These are phyloP conservation scores for Ptyas mucosa DNA, from an alignment of 2,113 vertebrate species.

Conservation along the genomic window DNA sequence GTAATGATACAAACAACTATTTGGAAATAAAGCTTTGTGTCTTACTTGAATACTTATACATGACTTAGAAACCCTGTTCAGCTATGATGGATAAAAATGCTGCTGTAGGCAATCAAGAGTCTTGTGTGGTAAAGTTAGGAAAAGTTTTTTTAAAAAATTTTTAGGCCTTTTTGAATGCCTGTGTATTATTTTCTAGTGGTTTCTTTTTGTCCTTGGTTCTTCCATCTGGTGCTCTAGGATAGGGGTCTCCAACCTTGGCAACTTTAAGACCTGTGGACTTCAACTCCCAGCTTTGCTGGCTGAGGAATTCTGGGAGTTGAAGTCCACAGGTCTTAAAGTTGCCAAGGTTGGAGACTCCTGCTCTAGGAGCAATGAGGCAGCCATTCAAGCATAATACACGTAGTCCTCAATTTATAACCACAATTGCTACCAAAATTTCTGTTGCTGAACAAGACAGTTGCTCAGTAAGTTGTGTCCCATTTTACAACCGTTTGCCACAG, in stretches of 20 bases:
- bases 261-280: too few relatives aligned
- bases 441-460: neutral
- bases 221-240: neutral
- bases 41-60: neutral
- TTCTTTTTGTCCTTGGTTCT: neutral
- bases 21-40: neutral
- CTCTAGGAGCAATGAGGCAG: neutral
- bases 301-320: too few relatives aligned
- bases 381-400: neutral
- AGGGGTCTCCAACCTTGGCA: too few relatives aligned
- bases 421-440: neutral
- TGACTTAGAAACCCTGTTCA: neutral
- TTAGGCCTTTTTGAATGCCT: neutral
- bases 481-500: neutral
- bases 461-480: neutral
- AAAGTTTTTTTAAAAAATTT: neutral
- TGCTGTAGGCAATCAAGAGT: neutral
- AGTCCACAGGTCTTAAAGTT: too few relatives aligned
- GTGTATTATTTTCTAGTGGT: too few relatives aligned
- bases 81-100: neutral
- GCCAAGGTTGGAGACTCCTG: neutral
- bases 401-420: neutral
- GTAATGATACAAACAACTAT: neutral
- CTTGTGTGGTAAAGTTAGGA: neutral
- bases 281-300: too few relatives aligned